Percentiles rank a stretch among this genome's conserved stretches.
These are phyloP conservation scores for Boulengeromyrus knoepffleri DNA, from an alignment of 2,113 vertebrate species.

Conservation along the genomic window DNA sequence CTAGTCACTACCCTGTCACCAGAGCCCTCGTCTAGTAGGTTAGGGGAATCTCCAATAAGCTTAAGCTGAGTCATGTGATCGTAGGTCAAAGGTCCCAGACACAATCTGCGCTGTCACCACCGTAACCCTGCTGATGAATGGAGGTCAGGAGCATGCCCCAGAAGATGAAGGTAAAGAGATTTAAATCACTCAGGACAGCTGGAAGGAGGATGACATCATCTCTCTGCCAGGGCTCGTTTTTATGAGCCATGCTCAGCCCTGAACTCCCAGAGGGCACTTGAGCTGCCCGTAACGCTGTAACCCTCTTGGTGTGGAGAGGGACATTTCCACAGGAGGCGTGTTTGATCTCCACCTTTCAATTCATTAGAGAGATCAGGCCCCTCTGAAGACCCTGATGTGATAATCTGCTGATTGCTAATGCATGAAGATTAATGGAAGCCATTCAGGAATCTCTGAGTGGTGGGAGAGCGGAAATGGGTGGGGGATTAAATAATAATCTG, in stretches of 20 bases:
- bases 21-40: neutral
- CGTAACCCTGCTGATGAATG: neutral
- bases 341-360: neutral
- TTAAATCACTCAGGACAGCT: neutral
- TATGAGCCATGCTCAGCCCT: neutral
- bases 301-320: neutral
- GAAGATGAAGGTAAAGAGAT: neutral
- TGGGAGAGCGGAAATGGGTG: slow-evolving; percentile 14
- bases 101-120: neutral
- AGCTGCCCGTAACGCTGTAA: neutral
- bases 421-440: slow-evolving; percentile 50
- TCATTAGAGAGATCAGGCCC: neutral
- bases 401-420: slow-evolving; percentile 43
- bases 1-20: neutral
- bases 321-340: neutral
- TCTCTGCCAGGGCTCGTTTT: neutral
- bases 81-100: neutral
- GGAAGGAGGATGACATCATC: neutral
- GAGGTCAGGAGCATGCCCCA: neutral
- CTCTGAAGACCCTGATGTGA: neutral
- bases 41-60: neutral
- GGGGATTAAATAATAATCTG: neutral
- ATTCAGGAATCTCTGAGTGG: slow-evolving; percentile 41
- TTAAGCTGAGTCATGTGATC: neutral
- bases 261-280: neutral